Conservation (phyloP, 1,140 invertebrate genomes). For the Steinernema khuongi region DNA sequence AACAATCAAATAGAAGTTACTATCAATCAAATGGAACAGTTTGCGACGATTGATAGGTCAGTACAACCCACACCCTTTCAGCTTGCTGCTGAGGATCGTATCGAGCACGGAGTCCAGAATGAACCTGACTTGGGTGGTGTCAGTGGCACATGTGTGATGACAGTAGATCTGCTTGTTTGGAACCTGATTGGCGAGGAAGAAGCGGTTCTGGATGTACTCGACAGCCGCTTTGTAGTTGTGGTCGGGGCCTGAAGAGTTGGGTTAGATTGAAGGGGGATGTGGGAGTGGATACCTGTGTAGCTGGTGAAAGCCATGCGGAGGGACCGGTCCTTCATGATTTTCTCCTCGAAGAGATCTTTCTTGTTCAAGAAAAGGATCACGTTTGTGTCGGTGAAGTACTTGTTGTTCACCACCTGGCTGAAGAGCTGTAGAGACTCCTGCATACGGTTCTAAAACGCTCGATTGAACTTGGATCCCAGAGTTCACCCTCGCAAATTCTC, state of each 20-base stretch:
- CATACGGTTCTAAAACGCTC: slow-evolving; percentile 60
- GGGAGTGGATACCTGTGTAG: neutral
- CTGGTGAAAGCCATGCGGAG: slow-evolving; percentile 5
- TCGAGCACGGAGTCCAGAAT: neutral
- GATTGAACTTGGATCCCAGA: no score
- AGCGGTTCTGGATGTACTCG: slow-evolving; percentile 29
- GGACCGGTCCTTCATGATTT: slow-evolving; percentile 33
- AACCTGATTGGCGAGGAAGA: slow-evolving; percentile 14
- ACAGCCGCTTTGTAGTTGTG: slow-evolving; percentile 20
- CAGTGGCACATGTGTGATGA: slow-evolving; percentile 26
- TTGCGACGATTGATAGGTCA: no score
- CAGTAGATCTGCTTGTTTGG: slow-evolving; percentile 24
- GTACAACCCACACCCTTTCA: slow-evolving; percentile 8
- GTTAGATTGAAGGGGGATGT: slow-evolving; percentile 24
- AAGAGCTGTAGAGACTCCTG: slow-evolving; percentile 66
- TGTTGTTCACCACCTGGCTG: slow-evolving; percentile 67
- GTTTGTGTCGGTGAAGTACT: slow-evolving; percentile 60
- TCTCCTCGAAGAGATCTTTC: slow-evolving; percentile 35
- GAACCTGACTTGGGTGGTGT: slow-evolving; percentile 20
- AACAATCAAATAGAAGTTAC: no score
- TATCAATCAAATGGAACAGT: no score
- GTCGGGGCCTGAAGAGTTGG: neutral
- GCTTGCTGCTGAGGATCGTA: slow-evolving; percentile 6
- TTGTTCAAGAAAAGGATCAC: slow-evolving; percentile 55
- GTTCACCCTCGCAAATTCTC: no score